Conservation (phyloP, 2,113 vertebrate species). For the Sturnus vulgaris region DNA sequence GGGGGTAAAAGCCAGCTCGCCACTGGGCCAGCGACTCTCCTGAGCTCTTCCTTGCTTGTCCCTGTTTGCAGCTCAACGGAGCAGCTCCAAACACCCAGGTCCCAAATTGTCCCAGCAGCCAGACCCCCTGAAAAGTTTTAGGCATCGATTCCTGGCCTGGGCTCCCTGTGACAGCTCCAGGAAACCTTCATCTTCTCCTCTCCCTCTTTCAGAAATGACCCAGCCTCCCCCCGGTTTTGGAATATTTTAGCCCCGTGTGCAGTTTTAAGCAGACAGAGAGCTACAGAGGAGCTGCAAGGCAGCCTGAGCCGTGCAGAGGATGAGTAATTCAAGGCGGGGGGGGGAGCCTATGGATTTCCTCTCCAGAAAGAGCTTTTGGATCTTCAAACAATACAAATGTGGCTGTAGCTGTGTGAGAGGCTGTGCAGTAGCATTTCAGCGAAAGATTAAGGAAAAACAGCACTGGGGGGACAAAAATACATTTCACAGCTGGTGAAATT, state of each 20-base stretch:
- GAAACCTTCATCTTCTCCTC: neutral
- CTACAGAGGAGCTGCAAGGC: neutral
- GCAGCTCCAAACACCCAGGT: neutral
- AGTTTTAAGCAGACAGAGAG: neutral
- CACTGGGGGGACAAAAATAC: neutral
- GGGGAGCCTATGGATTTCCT: neutral
- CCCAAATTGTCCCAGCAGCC: neutral
- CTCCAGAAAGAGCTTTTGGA: neutral
- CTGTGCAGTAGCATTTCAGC: neutral
- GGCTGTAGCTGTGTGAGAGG: neutral
- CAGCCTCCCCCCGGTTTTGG: fast-evolving
- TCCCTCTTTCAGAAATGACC: neutral
- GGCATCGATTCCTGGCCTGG: neutral
- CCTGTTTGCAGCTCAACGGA: fast-evolving
- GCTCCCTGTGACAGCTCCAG: neutral
- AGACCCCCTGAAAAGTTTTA: neutral
- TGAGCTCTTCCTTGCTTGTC: neutral
- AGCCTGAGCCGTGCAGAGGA: no score
- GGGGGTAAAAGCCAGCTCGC: neutral
- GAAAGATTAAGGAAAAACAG: neutral
- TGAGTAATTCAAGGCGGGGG: neutral
- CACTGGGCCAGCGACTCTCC: neutral
- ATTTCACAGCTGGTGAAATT: neutral
- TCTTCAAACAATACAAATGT: neutral
- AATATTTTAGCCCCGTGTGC: fast-evolving